Evolutionary conservation across 2,888 invertebrate genomes (phyloP), one percentile per base, ranked within the genome.

Genomic region (Oscheius sp.): DNA sequence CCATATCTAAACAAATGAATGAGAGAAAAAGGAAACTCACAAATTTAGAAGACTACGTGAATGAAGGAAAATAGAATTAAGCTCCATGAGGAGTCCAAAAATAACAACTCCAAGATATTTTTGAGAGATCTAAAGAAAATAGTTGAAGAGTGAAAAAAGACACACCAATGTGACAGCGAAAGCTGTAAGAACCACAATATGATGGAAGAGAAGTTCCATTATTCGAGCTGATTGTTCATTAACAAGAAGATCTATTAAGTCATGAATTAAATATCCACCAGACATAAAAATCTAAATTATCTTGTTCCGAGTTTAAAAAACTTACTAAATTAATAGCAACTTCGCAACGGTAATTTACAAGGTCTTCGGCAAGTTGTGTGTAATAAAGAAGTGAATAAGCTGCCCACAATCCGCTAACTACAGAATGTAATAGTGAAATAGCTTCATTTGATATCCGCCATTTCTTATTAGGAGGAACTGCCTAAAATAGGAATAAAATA

Each of bases 381-480:
- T 70, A 74, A 50, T 64, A 72, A 30, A 77, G 70, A 0, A 79
- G 71, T 0, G 73, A 62, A 63, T 79, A 79, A 20, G 68, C 77
- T 9, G 79, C 79, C 79, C 79, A 79, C 2, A 74, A 49, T n/a
- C 77, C 78, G 9, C 71, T 70, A 14, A 85, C 73, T 14, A 79
- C 78, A 3, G 84, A 83, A 56, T 85, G 85, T 30, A 85, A 54
- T 36, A 85, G 70, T 0, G 85, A 85, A 22, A 83, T 80, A 49
- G 68, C 71, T 67, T 85, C 84, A 65, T 85, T 85, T 12, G 78
- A 82, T 38, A 84, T 85, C 36, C 85, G 75, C 85, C 85, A 85
- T 41, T 83, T 83, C 44, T 83, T 83, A 70, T 85, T 83, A 0
- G 82, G 82, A 9, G 85, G 84, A 41, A 84, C 75, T n/a, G 59